Conservation (phyloP, 1,140 invertebrate genomes). For the Cydia strobilella region DNA sequence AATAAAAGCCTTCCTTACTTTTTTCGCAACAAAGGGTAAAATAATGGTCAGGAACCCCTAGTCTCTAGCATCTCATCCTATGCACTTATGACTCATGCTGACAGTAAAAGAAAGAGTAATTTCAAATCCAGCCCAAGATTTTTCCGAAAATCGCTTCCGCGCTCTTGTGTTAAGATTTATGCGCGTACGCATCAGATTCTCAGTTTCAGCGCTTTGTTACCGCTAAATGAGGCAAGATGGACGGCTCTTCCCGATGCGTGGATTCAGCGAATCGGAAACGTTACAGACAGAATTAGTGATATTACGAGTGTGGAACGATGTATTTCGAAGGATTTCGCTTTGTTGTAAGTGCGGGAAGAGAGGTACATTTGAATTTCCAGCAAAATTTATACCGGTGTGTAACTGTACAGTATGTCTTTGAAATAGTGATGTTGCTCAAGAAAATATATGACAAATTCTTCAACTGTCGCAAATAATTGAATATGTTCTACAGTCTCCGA, state of each 20-base stretch:
- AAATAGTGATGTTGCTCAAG: not conserved
- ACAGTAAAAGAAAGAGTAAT: not conserved
- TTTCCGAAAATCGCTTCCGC: not conserved
- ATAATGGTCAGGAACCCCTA: too few species aligned
- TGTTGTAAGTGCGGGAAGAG: too few species aligned
- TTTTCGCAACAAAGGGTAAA: too few species aligned
- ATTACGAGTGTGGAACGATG: not conserved
- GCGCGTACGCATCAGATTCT: not conserved
- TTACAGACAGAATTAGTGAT: not conserved
- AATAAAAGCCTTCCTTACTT: too few species aligned
- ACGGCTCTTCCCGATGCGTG: not conserved
- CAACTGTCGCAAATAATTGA: not conserved
- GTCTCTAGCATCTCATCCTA: too few species aligned
- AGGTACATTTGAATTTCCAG: too few species aligned
- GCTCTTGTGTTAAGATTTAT: not conserved
- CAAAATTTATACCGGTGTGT: too few species aligned
- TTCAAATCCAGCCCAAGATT: not conserved
- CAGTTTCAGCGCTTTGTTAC: not conserved
- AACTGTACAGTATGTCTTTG: too few species aligned
- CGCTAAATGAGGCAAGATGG: not conserved
- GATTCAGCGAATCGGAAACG: not conserved
- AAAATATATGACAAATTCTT: not conserved
- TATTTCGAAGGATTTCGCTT: not conserved
- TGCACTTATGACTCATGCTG: too few species aligned
- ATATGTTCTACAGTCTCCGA: not conserved